Evolutionary conservation across 2,888 invertebrate species (phyloP).

Genomic region (Syritta pipiens): DNA sequence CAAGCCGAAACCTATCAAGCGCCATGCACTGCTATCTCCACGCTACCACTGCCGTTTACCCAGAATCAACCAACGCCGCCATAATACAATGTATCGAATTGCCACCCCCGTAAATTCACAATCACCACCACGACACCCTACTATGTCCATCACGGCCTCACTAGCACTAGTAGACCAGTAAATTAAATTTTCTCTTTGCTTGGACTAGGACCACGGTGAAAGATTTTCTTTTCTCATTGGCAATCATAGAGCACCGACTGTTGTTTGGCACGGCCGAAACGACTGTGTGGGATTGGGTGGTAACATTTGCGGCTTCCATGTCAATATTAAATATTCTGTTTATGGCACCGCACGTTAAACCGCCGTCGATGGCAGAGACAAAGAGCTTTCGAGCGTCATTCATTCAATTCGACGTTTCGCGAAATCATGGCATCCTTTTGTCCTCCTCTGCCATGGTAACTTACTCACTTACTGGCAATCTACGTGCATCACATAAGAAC

Average conservation of each 20-base stretch:
- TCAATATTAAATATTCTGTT: constrained; percentile 66
- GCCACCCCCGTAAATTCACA: constrained; percentile 17
- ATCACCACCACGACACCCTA: constrained; percentile 9
- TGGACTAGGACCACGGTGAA: constrained; percentile 22
- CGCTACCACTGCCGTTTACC: constrained; percentile 13
- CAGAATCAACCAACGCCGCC: constrained; percentile 3
- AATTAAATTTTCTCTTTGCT: constrained; percentile 64
- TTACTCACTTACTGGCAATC: constrained; percentile 46
- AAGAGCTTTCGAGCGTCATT: constrained; percentile 21
- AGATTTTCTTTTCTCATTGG: constrained; percentile 55
- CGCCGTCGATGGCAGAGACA: constrained; percentile 8
- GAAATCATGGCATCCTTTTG: constrained; percentile 60
- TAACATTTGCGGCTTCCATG: constrained; percentile 57
- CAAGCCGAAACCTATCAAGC: constrained; percentile 66
- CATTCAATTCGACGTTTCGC: constrained; percentile 59
- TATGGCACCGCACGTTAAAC: constrained; percentile 64
- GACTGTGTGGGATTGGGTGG: too few relatives aligned
- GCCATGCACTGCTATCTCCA: constrained; percentile 27
- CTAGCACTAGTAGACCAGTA: constrained; percentile 7
- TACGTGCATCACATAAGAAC: constrained; percentile 67
- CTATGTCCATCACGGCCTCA: neutral
- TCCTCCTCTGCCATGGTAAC: constrained; percentile 42
- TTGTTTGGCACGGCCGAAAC: constrained; percentile 7
- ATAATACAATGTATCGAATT: constrained; percentile 52
- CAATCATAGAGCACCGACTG: constrained; percentile 46